Evolutionary conservation across 53 echinoderm and acorn worm genomes (phyloP).

Genomic region (Arbacia lixula): DNA sequence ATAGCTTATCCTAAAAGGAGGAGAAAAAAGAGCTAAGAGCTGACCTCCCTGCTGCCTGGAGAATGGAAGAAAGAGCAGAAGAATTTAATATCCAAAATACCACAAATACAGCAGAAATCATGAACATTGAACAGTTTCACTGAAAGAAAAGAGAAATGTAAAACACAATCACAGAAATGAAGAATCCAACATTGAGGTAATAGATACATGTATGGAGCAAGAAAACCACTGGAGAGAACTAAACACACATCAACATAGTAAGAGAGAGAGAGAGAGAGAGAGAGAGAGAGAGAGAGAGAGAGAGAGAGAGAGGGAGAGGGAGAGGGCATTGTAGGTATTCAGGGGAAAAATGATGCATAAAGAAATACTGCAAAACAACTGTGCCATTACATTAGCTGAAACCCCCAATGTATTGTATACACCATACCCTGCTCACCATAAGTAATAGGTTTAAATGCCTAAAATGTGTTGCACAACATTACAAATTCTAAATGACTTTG

Average conservation of each 20-base stretch:
- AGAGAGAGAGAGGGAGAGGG: background rate
- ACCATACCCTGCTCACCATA: too few relatives aligned
- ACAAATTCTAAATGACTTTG: too few relatives aligned
- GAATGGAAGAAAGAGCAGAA: constrained; percentile 3
- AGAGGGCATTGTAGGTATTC: too few relatives aligned
- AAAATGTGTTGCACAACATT: too few relatives aligned
- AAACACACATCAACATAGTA: background rate
- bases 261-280: background rate
- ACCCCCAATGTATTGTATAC: too few relatives aligned
- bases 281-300: constrained; percentile 2
- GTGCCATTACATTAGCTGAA: too few relatives aligned
- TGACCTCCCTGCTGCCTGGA: constrained; percentile 23
- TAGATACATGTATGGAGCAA: background rate
- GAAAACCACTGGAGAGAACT: background rate
- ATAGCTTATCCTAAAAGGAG: constrained; percentile 41
- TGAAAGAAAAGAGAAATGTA: background rate
- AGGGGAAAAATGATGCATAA: too few relatives aligned
- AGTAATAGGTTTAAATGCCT: too few relatives aligned
- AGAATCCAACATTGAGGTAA: background rate
- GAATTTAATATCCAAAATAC: constrained; percentile 6
- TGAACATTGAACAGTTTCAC: background rate
- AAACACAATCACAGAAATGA: background rate
- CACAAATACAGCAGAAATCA: constrained; percentile 10
- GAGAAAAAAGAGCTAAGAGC: constrained; percentile 10
- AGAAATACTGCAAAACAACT: too few relatives aligned